Conservation (phyloP, 2,113 vertebrate genomes). For the Tragelaphus scriptus region DNA sequence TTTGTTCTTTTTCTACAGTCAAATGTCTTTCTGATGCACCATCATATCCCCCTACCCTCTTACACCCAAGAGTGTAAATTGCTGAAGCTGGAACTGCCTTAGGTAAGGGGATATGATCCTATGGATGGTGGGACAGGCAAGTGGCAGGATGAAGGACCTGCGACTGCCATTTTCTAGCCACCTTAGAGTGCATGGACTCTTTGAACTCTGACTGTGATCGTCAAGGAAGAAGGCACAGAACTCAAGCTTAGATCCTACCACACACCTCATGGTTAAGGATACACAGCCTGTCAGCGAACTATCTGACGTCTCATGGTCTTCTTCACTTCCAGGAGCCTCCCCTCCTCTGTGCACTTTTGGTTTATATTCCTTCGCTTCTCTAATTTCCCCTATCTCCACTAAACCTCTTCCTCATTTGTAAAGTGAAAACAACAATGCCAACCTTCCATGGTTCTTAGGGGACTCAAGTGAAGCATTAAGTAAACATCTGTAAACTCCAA, state of each 20-base stretch:
- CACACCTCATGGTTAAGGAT: neutral
- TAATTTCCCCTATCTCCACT: neutral
- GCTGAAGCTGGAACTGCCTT: neutral
- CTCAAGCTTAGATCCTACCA: neutral
- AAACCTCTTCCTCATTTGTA: neutral
- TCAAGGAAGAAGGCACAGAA: neutral
- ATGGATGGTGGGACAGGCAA: neutral
- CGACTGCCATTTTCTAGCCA: neutral
- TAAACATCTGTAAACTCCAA: constrained; percentile 2
- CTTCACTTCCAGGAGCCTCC: neutral
- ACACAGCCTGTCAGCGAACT: neutral
- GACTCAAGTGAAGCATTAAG: neutral
- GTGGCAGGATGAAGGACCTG: neutral
- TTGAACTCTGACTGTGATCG: neutral
- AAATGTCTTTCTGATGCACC: neutral
- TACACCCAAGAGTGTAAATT: neutral
- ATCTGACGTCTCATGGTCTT: neutral
- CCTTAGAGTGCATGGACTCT: neutral
- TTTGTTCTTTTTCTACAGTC: neutral
- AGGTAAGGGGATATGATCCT: neutral
- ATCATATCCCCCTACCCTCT: neutral
- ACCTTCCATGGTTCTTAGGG: neutral
- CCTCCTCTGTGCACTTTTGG: neutral
- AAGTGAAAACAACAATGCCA: neutral
- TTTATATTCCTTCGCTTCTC: neutral